Conservation (phyloP, 2,797 vertebrate genomes). For the Lagocephalus sceleratus region DNA sequence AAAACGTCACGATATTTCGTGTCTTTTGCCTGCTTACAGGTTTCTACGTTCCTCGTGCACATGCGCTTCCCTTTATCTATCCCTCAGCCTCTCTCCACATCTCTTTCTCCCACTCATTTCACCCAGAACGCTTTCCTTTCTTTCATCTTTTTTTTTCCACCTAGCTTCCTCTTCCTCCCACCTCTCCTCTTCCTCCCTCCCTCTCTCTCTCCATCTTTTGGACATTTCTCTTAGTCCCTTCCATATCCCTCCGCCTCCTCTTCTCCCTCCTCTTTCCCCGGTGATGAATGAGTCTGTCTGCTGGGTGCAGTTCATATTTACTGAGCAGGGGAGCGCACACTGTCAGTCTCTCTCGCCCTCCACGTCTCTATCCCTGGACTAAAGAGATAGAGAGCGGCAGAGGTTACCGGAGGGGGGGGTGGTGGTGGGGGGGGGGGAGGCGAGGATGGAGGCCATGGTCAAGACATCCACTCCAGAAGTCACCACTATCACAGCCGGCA, state of each 20-base stretch:
- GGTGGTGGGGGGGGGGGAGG: slow-evolving; percentile 59
- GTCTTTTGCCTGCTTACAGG: slow-evolving; percentile 47
- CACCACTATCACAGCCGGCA: slow-evolving; percentile 36
- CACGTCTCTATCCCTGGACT: slow-evolving; percentile 79
- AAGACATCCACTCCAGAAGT: slow-evolving; percentile 53
- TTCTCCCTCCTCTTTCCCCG: slow-evolving; percentile 63
- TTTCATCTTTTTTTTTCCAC: slow-evolving; percentile 67
- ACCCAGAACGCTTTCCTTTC: slow-evolving; percentile 68
- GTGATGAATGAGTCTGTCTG: slow-evolving; percentile 84
- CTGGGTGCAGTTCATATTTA: slow-evolving; percentile 84
- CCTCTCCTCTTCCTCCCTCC: slow-evolving; percentile 48
- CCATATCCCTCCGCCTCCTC: slow-evolving; percentile 29
- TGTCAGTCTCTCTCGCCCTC: slow-evolving; percentile 81
- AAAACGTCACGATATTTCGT: slow-evolving; percentile 55
- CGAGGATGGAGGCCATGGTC: slow-evolving; percentile 60
- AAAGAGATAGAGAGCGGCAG: slow-evolving; percentile 79
- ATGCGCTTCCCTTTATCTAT: slow-evolving; percentile 59
- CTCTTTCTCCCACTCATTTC: slow-evolving; percentile 64
- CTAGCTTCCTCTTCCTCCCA: slow-evolving; percentile 70
- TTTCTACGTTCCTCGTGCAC: slow-evolving; percentile 45
- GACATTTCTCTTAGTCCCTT: slow-evolving; percentile 68
- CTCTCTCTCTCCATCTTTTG: slow-evolving; percentile 56
- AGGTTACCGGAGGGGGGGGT: slow-evolving; percentile 72
- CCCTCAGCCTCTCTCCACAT: slow-evolving; percentile 58
- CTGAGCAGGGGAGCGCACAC: slow-evolving; percentile 80